Evolutionary conservation across 2,888 invertebrate species (phyloP), one percentile per base, ranked within the genome.

Genomic region (Nemotelus nigrinus): DNA sequence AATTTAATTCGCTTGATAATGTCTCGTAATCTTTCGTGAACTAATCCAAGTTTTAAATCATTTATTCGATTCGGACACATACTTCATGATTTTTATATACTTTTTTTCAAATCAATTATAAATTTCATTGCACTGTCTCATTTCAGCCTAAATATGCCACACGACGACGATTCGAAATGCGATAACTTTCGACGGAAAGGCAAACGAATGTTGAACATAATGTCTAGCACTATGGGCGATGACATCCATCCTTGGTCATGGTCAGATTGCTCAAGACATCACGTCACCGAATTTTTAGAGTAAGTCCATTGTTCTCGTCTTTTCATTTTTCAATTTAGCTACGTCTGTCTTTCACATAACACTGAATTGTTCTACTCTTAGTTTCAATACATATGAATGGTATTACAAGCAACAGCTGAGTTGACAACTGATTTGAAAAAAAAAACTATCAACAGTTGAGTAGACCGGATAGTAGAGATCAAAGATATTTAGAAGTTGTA

Each of bases 191-290:
- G 89, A 5, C 85, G 86, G 4, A 87, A 86, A 3, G 87, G 88
- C 7, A 88, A 86, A 67, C 86, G 87, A 53, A 88, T 87, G 72
- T 89, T 91, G 81, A 92, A 94, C 84, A 93, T 96, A 57, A 96
- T 96, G 96, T 93, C 94, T 8, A 91, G 93, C 60, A 93, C 93
- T 84, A 88, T 96, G 83, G 93, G 93, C 83, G 92, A 92, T 83
- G 92, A 94, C 84, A 93, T 94, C 25, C 92, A 93, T 86, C 95
- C 96, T 0, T 96, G 95, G 94, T 91, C 93, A 78, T 96, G 96
- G 96, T 96, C 95, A 2, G 90, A 91, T 78, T 96, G 96, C 86
- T 95, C 93, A 60, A 89, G 91, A 78, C 91, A 93, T 85, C 92
- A 89, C 84, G 89, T 93, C 80, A 93, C 93, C 5, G 93, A 94